phyloP scores from a whole-genome alignment of 2,797 vertebrate genomes.

The Sphenodon punctatus region DNA sequence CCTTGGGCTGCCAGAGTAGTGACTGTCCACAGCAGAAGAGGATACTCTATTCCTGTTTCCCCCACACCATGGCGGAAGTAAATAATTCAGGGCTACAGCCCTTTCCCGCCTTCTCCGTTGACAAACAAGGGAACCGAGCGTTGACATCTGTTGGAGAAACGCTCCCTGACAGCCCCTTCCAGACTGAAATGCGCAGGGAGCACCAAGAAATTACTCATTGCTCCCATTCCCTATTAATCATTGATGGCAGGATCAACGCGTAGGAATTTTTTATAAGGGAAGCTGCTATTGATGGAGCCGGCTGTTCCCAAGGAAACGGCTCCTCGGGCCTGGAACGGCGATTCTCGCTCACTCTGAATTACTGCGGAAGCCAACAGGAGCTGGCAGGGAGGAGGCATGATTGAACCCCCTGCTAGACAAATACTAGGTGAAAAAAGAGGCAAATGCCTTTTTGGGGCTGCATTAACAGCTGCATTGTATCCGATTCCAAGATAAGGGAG shows the following conservation, averaged over 20 bases:
- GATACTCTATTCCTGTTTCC: no score
- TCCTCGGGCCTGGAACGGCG: background rate
- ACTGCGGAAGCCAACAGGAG: background rate
- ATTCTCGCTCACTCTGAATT: background rate
- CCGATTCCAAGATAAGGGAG: no score
- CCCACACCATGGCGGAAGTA: background rate
- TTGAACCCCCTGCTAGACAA: no score
- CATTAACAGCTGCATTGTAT: no score
- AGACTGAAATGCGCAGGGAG: background rate
- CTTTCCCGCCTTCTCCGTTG: background rate
- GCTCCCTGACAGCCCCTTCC: no score
- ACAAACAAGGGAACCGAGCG: rapidly evolving
- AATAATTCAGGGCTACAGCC: background rate
- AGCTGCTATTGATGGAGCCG: constrained; percentile 18
- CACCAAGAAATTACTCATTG: constrained; percentile 39
- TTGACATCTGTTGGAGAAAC: background rate
- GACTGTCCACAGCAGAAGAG: no score
- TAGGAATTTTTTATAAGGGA: constrained; percentile 1
- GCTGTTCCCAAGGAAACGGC: constrained; percentile 49
- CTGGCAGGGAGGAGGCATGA: no score
- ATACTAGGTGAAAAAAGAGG: no score
- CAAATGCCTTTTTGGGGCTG: no score
- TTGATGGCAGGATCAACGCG: background rate
- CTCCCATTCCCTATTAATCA: constrained; percentile 30
- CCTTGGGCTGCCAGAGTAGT: no score